These are phyloP conservation scores for Neotoxoptera formosana DNA, from an alignment of 1,140 invertebrate genomes.

Conservation along the genomic window DNA sequence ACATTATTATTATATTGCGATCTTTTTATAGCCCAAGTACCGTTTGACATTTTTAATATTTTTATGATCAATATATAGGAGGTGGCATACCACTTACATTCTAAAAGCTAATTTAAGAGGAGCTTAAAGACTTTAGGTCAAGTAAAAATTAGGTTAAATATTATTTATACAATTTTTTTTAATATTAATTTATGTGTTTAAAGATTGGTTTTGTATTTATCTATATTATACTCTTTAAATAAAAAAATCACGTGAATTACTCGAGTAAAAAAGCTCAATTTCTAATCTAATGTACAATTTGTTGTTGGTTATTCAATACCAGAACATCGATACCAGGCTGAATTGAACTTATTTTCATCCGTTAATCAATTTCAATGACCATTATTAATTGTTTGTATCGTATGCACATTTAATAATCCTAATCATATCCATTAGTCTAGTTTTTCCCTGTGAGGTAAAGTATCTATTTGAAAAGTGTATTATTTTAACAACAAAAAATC, in stretches of 20 bases:
- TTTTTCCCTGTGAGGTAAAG: neutral
- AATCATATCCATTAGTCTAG: neutral
- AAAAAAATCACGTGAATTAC: no score
- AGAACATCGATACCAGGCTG: neutral
- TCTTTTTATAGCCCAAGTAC: neutral
- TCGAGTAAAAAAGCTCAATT: no score
- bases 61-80: neutral
- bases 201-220: no score
- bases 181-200: no score
- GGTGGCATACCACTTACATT: neutral
- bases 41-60: neutral
- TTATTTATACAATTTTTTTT: no score
- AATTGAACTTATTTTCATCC: neutral
- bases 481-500: neutral
- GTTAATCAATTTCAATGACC: neutral
- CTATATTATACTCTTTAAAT: no score
- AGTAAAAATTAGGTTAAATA: neutral
- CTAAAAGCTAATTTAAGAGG: neutral
- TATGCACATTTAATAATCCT: neutral
- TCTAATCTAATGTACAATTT: no score
- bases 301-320: no score
- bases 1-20: neutral
- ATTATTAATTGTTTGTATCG: neutral
- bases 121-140: neutral
- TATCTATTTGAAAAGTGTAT: neutral